A percentile compares a stretch with the other conserved stretches of the same genome.
phyloP scores from a whole-genome alignment of 1,140 invertebrate genomes.

The Brachionus rubens region DNA sequence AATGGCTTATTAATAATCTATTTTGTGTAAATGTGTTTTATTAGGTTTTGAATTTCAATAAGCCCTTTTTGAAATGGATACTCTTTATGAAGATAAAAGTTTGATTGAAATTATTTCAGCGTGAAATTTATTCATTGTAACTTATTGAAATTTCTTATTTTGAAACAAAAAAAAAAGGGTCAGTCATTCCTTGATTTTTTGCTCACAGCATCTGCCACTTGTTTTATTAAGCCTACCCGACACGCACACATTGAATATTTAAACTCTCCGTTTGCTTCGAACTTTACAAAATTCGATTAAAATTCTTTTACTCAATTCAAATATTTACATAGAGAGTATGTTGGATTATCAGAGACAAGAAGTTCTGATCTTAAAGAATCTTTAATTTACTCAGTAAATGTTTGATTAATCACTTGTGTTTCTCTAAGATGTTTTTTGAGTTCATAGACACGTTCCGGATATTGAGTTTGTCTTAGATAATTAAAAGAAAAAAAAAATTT shows the following conservation, averaged over 20 bases:
- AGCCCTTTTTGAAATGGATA: neutral
- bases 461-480: neutral
- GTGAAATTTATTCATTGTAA: constrained; percentile 39
- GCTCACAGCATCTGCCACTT: neutral
- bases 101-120: constrained; percentile 3
- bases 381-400: constrained; percentile 33
- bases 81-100: neutral
- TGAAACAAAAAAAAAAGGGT: neutral
- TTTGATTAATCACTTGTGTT: constrained; percentile 22
- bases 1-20: constrained; percentile 39
- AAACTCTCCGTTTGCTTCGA: neutral
- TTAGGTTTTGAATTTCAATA: constrained; percentile 18
- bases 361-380: constrained; percentile 12
- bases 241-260: no score
- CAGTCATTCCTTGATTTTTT: no score
- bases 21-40: neutral
- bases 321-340: constrained; percentile 3
- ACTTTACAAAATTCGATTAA: constrained; percentile 30
- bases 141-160: neutral
- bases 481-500: neutral
- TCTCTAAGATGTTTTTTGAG: neutral
- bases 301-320: neutral
- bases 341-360: constrained; percentile 18
- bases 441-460: constrained; percentile 11
- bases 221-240: no score